Evolutionary conservation across 2,113 vertebrate species (phyloP).

Genomic region (Ploceus nigricollis): DNA sequence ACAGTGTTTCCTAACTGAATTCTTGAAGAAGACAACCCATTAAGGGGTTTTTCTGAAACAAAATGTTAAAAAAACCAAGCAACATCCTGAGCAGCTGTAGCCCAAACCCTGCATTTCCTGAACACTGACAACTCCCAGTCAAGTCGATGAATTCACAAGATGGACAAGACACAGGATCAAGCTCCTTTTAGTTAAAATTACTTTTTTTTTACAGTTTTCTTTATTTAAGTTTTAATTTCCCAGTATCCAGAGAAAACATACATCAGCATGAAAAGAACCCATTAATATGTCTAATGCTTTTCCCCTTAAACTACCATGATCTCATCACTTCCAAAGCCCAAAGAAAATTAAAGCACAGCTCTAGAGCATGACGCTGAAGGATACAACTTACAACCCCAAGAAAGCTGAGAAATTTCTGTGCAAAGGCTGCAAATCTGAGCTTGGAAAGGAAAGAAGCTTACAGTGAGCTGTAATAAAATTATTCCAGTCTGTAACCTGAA

Average conservation of each 20-base stretch:
- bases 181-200: neutral
- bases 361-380: neutral
- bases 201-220: neutral
- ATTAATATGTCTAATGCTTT: conserved; percentile 8
- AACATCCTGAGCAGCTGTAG: neutral
- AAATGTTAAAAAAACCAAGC: neutral
- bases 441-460: conserved; percentile 29
- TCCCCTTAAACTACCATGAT: conserved; percentile 46
- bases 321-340: conserved; percentile 44
- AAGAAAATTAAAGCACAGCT: conserved; percentile 55
- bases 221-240: neutral
- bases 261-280: neutral
- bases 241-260: neutral
- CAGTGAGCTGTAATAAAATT: conserved; percentile 13
- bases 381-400: conserved; percentile 34
- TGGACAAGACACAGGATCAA: neutral
- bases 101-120: neutral
- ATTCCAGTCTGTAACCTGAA: conserved; percentile 38
- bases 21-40: neutral
- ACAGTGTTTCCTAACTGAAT: neutral
- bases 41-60: neutral
- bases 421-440: neutral
- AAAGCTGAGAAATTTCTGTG: conserved; percentile 55
- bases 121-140: neutral
- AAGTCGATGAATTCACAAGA: neutral